Evolutionary conservation across 2,113 vertebrate species (phyloP), one percentile per base, ranked within the genome.

Genomic region (Ctenomys sociabilis): DNA sequence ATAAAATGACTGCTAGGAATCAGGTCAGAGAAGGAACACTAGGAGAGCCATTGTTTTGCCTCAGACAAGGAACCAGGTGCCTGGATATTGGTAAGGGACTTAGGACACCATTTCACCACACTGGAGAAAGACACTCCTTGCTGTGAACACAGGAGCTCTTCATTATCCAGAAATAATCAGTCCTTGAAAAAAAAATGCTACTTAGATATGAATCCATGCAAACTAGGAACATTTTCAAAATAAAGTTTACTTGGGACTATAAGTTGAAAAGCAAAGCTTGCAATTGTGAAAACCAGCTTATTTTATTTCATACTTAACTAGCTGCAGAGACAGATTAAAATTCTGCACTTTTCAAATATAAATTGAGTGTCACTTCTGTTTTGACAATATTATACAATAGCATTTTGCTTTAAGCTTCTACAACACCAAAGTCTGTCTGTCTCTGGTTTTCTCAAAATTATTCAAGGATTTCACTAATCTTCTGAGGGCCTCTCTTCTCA

Each of bases 251-350:
- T n/a, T 96, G 35, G 43, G 73, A 28, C 13, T 86, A 83, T 93
- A 26, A 94, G 45, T 88, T 92, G 30, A 88, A 94, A 96, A 95
- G 75, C 78, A 95, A 96, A 88, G 80, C 30, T 72, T 70, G 21
- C n/a, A 86, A 40, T 91, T 61, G 66, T 66, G 54, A 85, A 93
- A 96, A 91, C 21, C 80, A 90, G n/a, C 21, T 95, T 66, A 92
- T 91, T 81, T 95, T 90, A 95, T 88, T 93, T 96, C 85, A 87
- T 83, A 52, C 77, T 84, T 88, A 91, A 82, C 81, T 83, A 89
- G 94, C 66, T 61, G 59, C 35, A 96, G 43, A 37, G 30, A 49
- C 75, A 78, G 4, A 88, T 87, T 87, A 90, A 89, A 97, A 90
- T 3, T 80, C 80, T 24, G 9, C n/a, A 35, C 49, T 72, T 61